Percentiles rank a stretch among this genome's conserved stretches.
These are phyloP conservation scores for Merops nubicus DNA, from an alignment of 2,113 vertebrate genomes.

Conservation along the genomic window DNA sequence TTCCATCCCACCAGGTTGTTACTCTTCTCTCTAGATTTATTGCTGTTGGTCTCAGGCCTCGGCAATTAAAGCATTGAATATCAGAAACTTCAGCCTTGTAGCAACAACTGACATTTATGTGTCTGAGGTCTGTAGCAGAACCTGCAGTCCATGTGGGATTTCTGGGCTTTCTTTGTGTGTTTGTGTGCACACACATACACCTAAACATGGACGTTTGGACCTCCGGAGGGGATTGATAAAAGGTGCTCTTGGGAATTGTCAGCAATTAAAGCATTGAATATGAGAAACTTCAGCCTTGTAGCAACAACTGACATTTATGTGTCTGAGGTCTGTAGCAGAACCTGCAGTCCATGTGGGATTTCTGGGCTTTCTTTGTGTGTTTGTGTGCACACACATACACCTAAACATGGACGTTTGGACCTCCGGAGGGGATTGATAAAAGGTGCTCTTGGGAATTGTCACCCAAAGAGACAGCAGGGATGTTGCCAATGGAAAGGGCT, in stretches of 20 bases:
- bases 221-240: not conserved
- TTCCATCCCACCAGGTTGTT: not conserved
- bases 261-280: not conserved
- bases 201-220: fast-evolving
- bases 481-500: not conserved
- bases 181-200: fast-evolving
- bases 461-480: not conserved
- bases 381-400: fast-evolving
- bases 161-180: not conserved
- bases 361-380: not conserved
- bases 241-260: not conserved
- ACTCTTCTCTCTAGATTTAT: not conserved
- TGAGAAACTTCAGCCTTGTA: not conserved
- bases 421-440: not conserved
- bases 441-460: not conserved
- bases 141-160: not conserved
- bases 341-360: not conserved
- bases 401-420: fast-evolving
- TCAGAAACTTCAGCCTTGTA: not conserved
- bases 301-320: not conserved
- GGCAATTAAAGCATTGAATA: not conserved
- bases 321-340: not conserved
- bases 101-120: not conserved
- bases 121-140: not conserved
- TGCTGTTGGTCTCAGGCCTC: not conserved